Percentiles rank a stretch among this genome's conserved stretches.
Conservation (phyloP, 1,140 invertebrate genomes). For the Drosophila orena region DNA sequence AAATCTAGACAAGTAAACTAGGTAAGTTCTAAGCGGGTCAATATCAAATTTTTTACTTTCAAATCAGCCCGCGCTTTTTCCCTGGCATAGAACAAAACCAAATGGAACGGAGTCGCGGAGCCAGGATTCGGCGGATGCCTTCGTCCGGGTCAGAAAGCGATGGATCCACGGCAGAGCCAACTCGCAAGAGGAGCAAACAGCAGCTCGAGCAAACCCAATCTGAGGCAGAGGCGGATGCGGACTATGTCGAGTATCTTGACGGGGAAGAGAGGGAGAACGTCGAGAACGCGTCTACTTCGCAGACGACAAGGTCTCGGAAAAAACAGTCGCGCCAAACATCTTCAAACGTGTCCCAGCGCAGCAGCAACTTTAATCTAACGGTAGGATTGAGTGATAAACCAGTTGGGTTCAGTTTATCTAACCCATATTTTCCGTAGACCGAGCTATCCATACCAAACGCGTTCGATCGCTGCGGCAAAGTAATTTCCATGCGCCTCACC, state of each 20-base stretch:
- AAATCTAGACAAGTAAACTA: background rate
- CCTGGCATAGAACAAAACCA: background rate
- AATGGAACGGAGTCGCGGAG: constrained; percentile 27
- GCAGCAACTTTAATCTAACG: constrained; percentile 4
- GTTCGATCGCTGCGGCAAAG: constrained; percentile 87
- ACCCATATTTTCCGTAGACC: background rate
- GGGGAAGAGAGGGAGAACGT: background rate
- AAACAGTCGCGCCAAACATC: background rate
- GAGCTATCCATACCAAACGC: constrained; percentile 16
- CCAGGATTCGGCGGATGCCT: constrained; percentile 2
- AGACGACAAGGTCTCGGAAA: background rate
- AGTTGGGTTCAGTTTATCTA: background rate
- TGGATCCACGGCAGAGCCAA: background rate
- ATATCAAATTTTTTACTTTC: background rate
- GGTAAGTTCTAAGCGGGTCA: background rate
- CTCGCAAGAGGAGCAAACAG: constrained; percentile 12
- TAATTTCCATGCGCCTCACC: constrained; percentile 90
- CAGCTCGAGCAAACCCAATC: background rate
- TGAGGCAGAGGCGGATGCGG: background rate
- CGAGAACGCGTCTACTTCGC: background rate
- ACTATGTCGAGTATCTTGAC: background rate
- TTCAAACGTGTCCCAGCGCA: background rate
- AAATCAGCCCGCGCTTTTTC: constrained; percentile 29
- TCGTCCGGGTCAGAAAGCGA: constrained; percentile 27
- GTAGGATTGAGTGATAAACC: background rate